These are phyloP conservation scores for Bombus waltoni DNA, from an alignment of 1,140 invertebrate genomes.

Conservation along the genomic window DNA sequence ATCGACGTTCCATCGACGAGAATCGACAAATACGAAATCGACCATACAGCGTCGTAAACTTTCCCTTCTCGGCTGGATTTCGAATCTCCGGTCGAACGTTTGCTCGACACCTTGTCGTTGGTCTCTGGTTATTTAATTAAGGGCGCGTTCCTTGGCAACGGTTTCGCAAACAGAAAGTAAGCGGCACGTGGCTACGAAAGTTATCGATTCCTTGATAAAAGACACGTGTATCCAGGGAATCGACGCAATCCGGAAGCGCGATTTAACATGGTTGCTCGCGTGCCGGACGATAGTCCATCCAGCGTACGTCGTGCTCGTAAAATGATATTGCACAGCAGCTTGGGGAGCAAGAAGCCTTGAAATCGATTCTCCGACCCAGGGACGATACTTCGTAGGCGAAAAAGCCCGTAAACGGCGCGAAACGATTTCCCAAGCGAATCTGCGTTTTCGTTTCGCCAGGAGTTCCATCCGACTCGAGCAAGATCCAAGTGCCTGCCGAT, in stretches of 20 bases:
- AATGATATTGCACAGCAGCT: not conserved
- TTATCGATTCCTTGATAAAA: constrained; percentile 52
- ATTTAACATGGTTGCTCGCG: constrained; percentile 35
- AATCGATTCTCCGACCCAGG: not conserved
- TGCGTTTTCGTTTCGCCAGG: not conserved
- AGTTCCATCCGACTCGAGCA: not conserved
- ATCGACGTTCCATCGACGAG: no score
- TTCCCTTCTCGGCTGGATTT: not conserved
- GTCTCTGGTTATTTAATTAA: not conserved
- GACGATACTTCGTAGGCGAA: not conserved
- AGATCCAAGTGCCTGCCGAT: no score
- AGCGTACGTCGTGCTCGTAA: not conserved
- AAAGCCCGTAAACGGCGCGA: not conserved
- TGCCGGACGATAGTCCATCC: constrained; percentile 1
- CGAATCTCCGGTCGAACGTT: not conserved
- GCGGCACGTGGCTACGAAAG: constrained; percentile 17
- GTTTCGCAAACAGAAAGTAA: constrained; percentile 32
- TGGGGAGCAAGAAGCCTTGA: not conserved
- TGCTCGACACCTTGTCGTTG: not conserved
- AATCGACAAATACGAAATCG: not conserved
- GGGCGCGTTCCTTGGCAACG: constrained; percentile 54
- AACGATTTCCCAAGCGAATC: no score
- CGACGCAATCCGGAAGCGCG: constrained; percentile 5
- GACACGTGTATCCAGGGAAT: constrained; percentile 32
- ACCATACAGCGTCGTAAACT: not conserved